A percentile compares a stretch with the other conserved stretches of the same genome.
phyloP scores from a whole-genome alignment of 1,140 invertebrate species.

The Chrysomallon squamiferum region DNA sequence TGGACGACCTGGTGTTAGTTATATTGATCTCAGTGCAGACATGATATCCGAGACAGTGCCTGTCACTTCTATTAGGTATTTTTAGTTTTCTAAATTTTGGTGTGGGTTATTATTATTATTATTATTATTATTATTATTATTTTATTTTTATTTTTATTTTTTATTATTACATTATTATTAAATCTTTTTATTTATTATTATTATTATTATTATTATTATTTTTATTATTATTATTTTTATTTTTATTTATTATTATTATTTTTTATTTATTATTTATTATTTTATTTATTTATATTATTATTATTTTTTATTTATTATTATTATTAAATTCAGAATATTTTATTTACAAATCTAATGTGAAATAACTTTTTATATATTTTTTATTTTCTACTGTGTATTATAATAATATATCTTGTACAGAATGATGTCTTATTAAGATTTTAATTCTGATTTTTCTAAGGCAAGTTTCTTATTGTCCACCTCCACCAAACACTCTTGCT shows the following conservation, averaged over 20 bases:
- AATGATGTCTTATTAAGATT: no score
- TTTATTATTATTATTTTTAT: constrained; percentile 4
- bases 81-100: background rate
- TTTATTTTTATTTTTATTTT: background rate
- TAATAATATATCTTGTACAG: background rate
- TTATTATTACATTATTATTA: background rate
- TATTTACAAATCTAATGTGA: background rate
- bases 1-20: constrained; percentile 86
- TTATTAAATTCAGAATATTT: background rate
- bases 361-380: background rate
- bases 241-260: background rate
- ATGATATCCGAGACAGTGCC: constrained; percentile 68
- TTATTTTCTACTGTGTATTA: background rate
- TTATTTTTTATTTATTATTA: background rate
- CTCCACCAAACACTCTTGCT: constrained; percentile 75
- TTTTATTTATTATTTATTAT: background rate
- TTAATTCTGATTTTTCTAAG: constrained; percentile 22
- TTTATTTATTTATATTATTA: background rate
- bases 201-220: background rate
- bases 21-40: constrained; percentile 90
- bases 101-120: background rate
- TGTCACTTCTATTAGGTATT: background rate
- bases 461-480: constrained; percentile 51
- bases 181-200: background rate
- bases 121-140: background rate